Evolutionary conservation across 2,797 vertebrate species (phyloP).

Genomic region (Dendrocincla fuliginosa): DNA sequence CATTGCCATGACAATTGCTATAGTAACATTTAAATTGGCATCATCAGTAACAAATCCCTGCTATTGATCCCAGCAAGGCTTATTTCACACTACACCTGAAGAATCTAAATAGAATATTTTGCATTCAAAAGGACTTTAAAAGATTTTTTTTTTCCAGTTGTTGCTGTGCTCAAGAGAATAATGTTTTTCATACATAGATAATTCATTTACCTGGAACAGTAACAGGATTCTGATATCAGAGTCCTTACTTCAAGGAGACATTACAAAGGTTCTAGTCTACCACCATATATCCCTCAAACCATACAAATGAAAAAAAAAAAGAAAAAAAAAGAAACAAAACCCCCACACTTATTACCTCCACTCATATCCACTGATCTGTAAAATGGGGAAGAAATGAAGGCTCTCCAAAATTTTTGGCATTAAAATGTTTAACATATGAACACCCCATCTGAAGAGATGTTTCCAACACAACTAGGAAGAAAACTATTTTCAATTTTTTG

Average conservation of each 20-base stretch:
- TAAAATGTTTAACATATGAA: not conserved
- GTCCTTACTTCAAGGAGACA: not conserved
- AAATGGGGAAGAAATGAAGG: not conserved
- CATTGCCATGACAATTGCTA: constrained; percentile 70
- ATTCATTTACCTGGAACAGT: not conserved
- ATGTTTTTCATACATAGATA: not conserved
- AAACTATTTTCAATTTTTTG: not conserved
- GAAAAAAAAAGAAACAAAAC: not conserved
- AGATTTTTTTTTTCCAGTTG: not conserved
- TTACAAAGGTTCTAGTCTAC: not conserved
- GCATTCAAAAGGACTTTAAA: not conserved
- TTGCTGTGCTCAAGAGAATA: not conserved
- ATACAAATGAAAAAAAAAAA: not conserved
- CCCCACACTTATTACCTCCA: not conserved
- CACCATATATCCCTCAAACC: not conserved
- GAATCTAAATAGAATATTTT: constrained; percentile 48
- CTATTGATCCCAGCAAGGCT: constrained; percentile 43
- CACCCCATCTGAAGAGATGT: not conserved
- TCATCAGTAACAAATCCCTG: constrained; percentile 58
- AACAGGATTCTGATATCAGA: not conserved
- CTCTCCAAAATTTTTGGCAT: not conserved
- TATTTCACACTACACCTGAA: constrained; percentile 19
- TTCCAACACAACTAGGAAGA: not conserved
- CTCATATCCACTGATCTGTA: not conserved
- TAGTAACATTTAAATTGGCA: constrained; percentile 69